Percentiles rank a stretch among this genome's conserved stretches.
Conservation (phyloP, 2,797 vertebrate species). For the Hypotaenidia philippensis region DNA sequence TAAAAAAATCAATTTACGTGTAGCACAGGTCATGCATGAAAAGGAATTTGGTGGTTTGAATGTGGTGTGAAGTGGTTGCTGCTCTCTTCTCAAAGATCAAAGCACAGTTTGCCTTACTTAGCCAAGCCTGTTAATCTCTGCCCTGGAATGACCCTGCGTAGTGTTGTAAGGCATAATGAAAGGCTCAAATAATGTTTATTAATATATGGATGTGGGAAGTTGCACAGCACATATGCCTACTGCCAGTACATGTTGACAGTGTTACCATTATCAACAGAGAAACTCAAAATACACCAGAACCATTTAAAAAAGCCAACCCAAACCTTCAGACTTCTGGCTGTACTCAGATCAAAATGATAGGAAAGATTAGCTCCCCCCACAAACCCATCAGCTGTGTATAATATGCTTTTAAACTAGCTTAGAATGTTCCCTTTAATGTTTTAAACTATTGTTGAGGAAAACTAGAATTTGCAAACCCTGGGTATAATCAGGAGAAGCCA, state of each 20-base stretch:
- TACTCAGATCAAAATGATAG: background rate
- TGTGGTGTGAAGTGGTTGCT: background rate
- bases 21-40: background rate
- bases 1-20: background rate
- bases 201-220: background rate
- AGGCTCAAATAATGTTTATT: background rate
- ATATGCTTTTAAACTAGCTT: background rate
- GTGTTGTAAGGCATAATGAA: background rate
- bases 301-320: background rate
- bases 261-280: background rate
- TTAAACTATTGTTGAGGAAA: background rate
- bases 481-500: background rate
- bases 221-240: background rate
- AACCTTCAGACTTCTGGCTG: background rate
- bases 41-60: background rate
- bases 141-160: background rate
- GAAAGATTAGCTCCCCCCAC: background rate
- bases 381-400: background rate
- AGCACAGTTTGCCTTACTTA: background rate
- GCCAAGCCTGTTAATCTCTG: background rate
- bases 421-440: background rate
- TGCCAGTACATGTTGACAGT: background rate
- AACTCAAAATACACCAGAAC: background rate
- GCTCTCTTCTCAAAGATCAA: background rate
- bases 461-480: background rate